Conservation (phyloP, 2,888 invertebrate species). For the Chaitophorus viminalis region DNA sequence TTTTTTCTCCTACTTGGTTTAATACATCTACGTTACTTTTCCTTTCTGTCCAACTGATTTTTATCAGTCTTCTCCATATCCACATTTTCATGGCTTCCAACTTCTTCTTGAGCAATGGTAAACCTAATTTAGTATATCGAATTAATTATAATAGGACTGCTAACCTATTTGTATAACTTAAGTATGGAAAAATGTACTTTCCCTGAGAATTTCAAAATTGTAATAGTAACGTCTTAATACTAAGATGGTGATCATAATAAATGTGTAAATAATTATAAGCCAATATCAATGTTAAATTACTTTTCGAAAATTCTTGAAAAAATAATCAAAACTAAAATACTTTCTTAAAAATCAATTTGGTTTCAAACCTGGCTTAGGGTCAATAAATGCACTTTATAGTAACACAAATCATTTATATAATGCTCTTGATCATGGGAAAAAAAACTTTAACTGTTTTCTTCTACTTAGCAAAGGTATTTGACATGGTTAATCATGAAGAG, state of each 20-base stretch:
- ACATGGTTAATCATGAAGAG: not conserved
- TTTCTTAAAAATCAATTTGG: not conserved
- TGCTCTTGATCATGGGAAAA: not conserved
- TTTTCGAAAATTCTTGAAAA: too few relatives aligned
- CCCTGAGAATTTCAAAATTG: conserved; percentile 13
- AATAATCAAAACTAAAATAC: too few relatives aligned
- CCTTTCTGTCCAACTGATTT: too few relatives aligned
- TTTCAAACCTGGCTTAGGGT: not conserved
- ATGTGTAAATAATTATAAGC: conserved; percentile 7
- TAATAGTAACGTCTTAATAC: conserved; percentile 9
- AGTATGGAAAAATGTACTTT: conserved; percentile 24
- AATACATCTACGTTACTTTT: too few relatives aligned
- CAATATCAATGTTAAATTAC: too few relatives aligned
- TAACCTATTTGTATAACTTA: conserved; percentile 7
- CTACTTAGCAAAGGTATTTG: too few relatives aligned
- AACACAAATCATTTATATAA: not conserved
- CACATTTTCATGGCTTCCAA: too few relatives aligned
- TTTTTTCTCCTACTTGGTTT: too few relatives aligned
- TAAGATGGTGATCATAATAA: conserved; percentile 18
- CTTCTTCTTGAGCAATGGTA: not conserved
- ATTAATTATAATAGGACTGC: not conserved
- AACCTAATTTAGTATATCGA: conserved; percentile 21
- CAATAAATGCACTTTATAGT: conserved; percentile 3
- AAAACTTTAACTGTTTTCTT: not conserved
- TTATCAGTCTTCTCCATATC: too few relatives aligned